Conservation (phyloP, 2,113 vertebrate genomes). For the Raja brachyura region DNA sequence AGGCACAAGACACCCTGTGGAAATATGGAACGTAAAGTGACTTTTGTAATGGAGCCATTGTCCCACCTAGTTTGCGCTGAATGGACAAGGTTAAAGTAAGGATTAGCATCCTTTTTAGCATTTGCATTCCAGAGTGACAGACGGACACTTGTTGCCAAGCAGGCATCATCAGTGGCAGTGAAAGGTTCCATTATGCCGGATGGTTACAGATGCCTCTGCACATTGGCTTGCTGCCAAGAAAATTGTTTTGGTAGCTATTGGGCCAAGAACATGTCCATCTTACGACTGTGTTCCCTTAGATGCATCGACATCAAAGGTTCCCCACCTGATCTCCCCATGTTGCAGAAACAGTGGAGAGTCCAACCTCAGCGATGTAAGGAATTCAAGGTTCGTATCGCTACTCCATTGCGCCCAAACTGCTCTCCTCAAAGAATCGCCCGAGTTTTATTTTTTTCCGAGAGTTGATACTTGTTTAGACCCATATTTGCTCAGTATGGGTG, state of each 20-base stretch:
- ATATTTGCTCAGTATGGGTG: no score
- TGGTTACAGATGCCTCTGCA: neutral
- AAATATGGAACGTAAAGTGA: neutral
- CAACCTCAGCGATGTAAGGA: neutral
- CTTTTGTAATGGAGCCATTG: neutral
- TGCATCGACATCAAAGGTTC: neutral
- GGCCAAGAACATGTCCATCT: neutral
- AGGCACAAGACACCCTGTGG: neutral
- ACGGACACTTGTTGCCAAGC: neutral
- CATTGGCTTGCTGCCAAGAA: neutral
- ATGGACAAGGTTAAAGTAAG: neutral
- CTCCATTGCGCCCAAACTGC: no score
- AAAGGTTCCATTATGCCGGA: neutral
- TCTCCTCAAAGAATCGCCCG: no score
- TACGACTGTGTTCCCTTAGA: neutral
- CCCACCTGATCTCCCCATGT: neutral
- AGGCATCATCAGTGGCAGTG: neutral
- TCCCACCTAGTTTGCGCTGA: neutral
- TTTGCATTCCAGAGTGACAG: neutral
- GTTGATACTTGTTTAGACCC: no score
- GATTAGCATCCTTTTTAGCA: neutral
- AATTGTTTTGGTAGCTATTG: neutral
- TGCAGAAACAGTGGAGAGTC: neutral
- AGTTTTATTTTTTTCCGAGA: no score
- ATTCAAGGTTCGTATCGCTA: neutral